Base-by-base conservation (phyloP, 2,888 invertebrate genomes). In the Thelaira solivaga region DNA sequence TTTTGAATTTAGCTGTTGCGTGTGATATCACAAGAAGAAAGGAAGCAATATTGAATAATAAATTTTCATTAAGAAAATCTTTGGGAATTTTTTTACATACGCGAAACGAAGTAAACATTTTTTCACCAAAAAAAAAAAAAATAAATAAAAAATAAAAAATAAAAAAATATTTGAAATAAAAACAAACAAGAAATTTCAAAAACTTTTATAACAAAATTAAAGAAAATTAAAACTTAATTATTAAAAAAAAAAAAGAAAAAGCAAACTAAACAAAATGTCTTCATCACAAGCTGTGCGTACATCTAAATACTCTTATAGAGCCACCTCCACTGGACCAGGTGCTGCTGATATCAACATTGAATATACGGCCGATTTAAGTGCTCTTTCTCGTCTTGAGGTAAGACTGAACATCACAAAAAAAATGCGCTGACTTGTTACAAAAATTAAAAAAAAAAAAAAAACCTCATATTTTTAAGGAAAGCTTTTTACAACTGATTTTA, bases 301-400 rank as follows among this genome's bases (percentile, higher is more conserved):
- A 89, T 95, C 96, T 90, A 96, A 96, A 91, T 97, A 97, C 92
- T 93, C 94, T 89, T 97, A 97, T 92, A 94, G 96, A 90, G 95
- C 96, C 90, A 92, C 93, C 89, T 95, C 96, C 89, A 92, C 93
- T 89, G 95, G 95, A 88, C 93, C 93, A 89, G 93, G 93, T 90
- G 92, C 91, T 86, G 94, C 95, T 90, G 96, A 96, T 92, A 95
- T 97, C 90, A 96, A 94, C 93, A 96, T 97, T 92, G 97, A 97
- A 92, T 97, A 97, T 91, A 94, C 94, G 91, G 93, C 95, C 91
- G 97, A 97, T 92, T 92, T 97, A 91, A 96, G 95, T 91, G 95
- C 96, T 90, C 94, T 97, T 90, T 94, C 96, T 91, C 95, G 97
- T 91, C 94, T 97, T 91, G 97, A 97, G 96, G 97, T 97, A 95